Evolutionary conservation across 2,113 vertebrate species (phyloP).

Genomic region (Hippocampus comes): DNA sequence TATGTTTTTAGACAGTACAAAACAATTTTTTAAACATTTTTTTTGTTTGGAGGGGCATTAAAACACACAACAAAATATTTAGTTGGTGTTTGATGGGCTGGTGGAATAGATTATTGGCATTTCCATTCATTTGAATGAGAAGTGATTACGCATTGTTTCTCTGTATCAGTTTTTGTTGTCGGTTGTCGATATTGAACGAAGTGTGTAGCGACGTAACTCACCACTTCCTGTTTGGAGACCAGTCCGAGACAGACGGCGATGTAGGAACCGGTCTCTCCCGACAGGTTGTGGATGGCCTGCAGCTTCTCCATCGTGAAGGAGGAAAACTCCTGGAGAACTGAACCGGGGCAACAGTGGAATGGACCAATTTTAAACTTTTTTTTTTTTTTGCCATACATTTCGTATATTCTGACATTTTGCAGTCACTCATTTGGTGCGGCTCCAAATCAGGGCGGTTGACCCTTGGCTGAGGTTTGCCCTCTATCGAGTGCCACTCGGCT

Average conservation of each 20-base stretch:
- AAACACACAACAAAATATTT: no score
- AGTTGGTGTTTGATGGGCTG: no score
- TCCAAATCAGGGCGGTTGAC: neutral
- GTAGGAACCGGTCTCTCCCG: slow-evolving; percentile 78
- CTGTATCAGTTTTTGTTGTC: no score
- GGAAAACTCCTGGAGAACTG: slow-evolving; percentile 71
- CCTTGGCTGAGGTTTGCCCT: neutral
- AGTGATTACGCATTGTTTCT: no score
- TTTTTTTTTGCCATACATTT: no score
- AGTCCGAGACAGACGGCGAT: slow-evolving; percentile 81
- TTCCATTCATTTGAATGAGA: no score
- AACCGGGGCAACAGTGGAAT: neutral
- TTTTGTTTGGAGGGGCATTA: no score
- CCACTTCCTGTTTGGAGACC: slow-evolving; percentile 86
- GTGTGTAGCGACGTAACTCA: slow-evolving; percentile 61
- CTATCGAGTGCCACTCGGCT: neutral
- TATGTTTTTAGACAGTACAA: no score
- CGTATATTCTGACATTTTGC: neutral
- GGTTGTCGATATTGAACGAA: neutral
- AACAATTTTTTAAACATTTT: no score
- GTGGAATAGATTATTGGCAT: no score
- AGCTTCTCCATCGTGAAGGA: slow-evolving; percentile 77
- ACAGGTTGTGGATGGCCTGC: slow-evolving; percentile 81
- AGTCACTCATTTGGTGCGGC: neutral
- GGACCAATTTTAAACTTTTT: neutral